A percentile compares a stretch with the other conserved stretches of the same genome.
These are phyloP conservation scores for Sebastes itinus DNA, from an alignment of 2,797 vertebrate species.

Conservation along the genomic window DNA sequence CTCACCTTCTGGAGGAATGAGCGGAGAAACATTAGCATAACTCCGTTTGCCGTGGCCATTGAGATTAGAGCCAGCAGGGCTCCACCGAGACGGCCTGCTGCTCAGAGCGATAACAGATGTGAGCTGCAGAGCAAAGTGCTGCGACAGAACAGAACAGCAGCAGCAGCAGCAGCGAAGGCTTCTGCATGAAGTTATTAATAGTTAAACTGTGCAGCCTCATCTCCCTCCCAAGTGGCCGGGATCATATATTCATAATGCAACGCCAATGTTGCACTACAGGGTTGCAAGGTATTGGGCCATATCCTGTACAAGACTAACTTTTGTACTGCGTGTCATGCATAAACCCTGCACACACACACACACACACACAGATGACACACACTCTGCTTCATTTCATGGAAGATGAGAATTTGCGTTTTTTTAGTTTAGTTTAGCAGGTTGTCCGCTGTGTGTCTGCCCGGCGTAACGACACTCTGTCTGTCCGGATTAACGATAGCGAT, in stretches of 20 bases:
- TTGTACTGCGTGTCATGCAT: not conserved
- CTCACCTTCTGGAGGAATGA: constrained; percentile 36
- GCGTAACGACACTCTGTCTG: no score
- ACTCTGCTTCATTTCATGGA: no score
- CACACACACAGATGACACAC: no score
- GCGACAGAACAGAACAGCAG: constrained; percentile 64
- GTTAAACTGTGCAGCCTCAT: constrained; percentile 52
- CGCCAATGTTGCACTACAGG: constrained; percentile 49
- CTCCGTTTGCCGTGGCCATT: constrained; percentile 31
- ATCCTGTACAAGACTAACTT: constrained; percentile 15
- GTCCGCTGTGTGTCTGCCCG: no score
- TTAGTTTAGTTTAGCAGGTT: no score
- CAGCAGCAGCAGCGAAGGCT: constrained; percentile 33
- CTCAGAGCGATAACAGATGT: constrained; percentile 51
- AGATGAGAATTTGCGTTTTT: no score
- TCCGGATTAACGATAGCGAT: no score
- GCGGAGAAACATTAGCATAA: constrained; percentile 46
- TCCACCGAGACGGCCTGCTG: constrained; percentile 29
- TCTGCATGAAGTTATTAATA: constrained; percentile 72
- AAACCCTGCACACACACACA: no score
- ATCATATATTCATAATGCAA: constrained; percentile 61
- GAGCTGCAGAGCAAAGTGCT: constrained; percentile 63
- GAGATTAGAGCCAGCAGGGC: constrained; percentile 44
- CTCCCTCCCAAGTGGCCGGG: constrained; percentile 25
- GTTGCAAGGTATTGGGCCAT: constrained; percentile 2